Base-by-base conservation (phyloP, 1,140 invertebrate species). In the Leptopilina clavipes region DNA sequence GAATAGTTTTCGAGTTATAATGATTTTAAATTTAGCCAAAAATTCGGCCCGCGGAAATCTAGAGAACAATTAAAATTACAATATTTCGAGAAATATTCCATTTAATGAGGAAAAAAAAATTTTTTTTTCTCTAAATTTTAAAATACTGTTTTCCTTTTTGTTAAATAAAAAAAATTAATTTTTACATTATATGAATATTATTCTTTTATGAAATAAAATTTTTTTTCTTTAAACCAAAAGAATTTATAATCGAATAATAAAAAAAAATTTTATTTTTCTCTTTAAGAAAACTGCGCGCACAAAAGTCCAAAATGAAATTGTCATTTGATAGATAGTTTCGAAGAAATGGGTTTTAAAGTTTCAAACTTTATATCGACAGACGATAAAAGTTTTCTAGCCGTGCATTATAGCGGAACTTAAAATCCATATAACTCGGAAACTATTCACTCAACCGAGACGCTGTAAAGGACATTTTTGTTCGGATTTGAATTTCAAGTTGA, bases 321-420 rank as follows among this genome's bases (percentile, higher is more conserved):
- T 25, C 22, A 22, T 25, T 12, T 12, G 56, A 31, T 65, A 22
- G 56, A 65, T 65, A 65, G 22, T 65, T 65, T 25, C 22, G 8
- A 22, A 65, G 22, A 65, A 25, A 65, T 25, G 22, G 12, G 25
- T 19, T 19, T 31, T 25, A 25, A 12, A 65, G 11, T 19, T 25
- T 25, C 25, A 11, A 11, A 25, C 56, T 59, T 9, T 22, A 59
- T 22, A 12, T 59, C 54, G 18, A 22, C 18, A 22, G 10, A 59
- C 10, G 18, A 22, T 59, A 48, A 59, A 19, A 59, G 18, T 59
- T 59, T 59, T 19, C 45, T 44, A 48, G 56, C 22, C 19, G 22
- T 25, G 56, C 10, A 6, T 65, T 65, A 25, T 65, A 14, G 22
- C 56, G 56, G 22, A 65, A 65, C 22, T 31, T 25, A 65, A 65